Evolutionary conservation across 2,888 invertebrate genomes (phyloP), one percentile per base, ranked within the genome.

Genomic region (Poecilobothrus nobilitatus): DNA sequence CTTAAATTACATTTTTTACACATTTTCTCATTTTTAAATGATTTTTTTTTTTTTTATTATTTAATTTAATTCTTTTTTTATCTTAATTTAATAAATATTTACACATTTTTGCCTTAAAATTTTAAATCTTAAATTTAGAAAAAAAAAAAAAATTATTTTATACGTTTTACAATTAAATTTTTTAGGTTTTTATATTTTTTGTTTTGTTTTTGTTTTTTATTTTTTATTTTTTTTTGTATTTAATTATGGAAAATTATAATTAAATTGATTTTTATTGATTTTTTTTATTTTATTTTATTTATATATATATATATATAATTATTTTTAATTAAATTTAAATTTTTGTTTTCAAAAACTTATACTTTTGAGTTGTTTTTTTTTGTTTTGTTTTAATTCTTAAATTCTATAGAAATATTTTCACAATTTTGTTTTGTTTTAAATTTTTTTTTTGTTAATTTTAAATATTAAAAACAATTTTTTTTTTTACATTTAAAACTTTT

Each of bases 231-330:
- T 37, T 18, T 18, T 18, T 53, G 18, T 53, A 53, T 53, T 53
- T 53, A 53, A 53, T 53, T 53, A 53, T 53, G 53, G 53, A 53
- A 53, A 53, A 53, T 53, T 53, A 53, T 53, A 53, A 53, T 53
- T 53, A 53, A 53, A 53, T 53, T 53, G 8, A 10, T 37, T 37
- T 8, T 53, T 53, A 9, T 12, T 12, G 7, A 18, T 53, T 53
- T 53, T 53, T 53, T 53, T 53, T 53, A n/a, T 53, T 12, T 53
- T 18, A 53, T 53, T n/a, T 53, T 18, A 18, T 53, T n/a, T n/a
- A n/a, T n/a, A n/a, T n/a, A n/a, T n/a, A n/a, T n/a, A n/a, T n/a
- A n/a, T n/a, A 27, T 53, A 10, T 37, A 10, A 12, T 37, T 37
- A 37, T 7, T 37, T 37, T 37, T 18, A 6, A 27, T n/a, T 53